Conservation (phyloP, 2,888 invertebrate species). For the Peribatodes rhomboidaria region DNA sequence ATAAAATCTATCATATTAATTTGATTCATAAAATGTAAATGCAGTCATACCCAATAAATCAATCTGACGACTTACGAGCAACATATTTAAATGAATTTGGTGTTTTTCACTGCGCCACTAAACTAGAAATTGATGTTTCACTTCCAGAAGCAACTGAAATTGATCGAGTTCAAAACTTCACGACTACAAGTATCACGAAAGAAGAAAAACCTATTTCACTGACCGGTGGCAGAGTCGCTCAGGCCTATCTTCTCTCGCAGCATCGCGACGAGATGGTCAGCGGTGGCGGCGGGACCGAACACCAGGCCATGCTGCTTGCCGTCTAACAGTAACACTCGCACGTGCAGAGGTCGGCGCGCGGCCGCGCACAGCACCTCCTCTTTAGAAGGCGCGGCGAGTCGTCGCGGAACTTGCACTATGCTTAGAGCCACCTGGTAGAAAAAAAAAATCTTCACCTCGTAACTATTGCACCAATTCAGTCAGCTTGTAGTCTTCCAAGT, state of each 20-base stretch:
- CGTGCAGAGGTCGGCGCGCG: slow-evolving; percentile 95
- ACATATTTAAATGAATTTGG: too few species aligned
- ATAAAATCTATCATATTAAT: too few species aligned
- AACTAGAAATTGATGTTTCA: too few species aligned
- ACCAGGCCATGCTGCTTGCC: slow-evolving; percentile 98
- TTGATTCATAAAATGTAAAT: too few species aligned
- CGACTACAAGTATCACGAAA: too few species aligned
- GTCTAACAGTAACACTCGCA: slow-evolving; percentile 96
- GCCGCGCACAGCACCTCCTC: slow-evolving; percentile 97
- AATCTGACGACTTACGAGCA: too few species aligned
- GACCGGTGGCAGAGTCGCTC: slow-evolving; percentile 90
- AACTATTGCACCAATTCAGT: too few species aligned
- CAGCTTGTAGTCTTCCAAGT: too few species aligned
- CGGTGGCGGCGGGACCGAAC: slow-evolving; percentile 97
- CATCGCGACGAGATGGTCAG: slow-evolving; percentile 94
- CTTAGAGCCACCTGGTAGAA: slow-evolving; percentile 74
- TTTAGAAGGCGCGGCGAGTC: slow-evolving; percentile 96
- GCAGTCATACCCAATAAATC: too few species aligned
- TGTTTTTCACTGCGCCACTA: too few species aligned
- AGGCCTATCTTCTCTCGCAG: slow-evolving; percentile 96
- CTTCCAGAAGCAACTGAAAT: too few species aligned
- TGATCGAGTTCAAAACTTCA: too few species aligned
- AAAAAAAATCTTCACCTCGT: neutral
- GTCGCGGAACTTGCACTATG: slow-evolving; percentile 87
- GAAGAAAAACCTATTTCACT: slow-evolving; percentile 29